Percentiles rank a stretch among this genome's conserved stretches.
These are phyloP conservation scores for Tychaedon coryphoeus DNA, from an alignment of 2,113 vertebrate genomes.

Conservation along the genomic window DNA sequence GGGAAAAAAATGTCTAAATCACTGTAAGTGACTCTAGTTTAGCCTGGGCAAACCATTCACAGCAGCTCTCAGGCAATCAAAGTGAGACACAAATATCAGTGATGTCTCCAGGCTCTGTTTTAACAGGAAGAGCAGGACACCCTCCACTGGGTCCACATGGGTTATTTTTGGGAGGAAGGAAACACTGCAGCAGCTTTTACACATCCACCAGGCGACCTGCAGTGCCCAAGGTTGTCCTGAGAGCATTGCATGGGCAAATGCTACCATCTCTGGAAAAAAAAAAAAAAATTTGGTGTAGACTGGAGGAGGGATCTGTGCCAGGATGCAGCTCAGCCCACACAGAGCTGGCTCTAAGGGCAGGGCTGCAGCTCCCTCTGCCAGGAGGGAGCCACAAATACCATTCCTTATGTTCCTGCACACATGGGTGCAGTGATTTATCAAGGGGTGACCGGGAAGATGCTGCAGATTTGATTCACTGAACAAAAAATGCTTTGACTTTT, in stretches of 20 bases:
- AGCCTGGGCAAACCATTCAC: neutral
- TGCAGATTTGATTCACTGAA: neutral
- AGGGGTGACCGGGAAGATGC: neutral
- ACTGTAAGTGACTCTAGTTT: neutral
- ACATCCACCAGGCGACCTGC: neutral
- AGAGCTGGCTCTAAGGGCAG: neutral
- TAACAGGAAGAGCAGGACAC: neutral
- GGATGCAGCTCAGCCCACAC: neutral
- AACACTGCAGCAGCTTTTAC: neutral
- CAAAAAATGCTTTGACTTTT: neutral
- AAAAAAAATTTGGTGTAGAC: no score
- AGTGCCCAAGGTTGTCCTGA: neutral
- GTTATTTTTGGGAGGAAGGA: neutral
- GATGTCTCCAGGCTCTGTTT: neutral
- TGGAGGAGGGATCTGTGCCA: neutral
- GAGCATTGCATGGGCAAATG: neutral
- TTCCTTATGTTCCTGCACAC: neutral
- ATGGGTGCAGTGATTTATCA: neutral
- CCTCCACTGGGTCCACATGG: neutral
- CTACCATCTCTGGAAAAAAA: neutral
- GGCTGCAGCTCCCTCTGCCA: neutral
- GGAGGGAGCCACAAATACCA: neutral
- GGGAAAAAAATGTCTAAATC: neutral
- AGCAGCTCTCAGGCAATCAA: neutral
- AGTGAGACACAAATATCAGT: neutral